These are phyloP conservation scores for Drosophila saltans DNA, from an alignment of 1,140 invertebrate genomes.

Conservation along the genomic window DNA sequence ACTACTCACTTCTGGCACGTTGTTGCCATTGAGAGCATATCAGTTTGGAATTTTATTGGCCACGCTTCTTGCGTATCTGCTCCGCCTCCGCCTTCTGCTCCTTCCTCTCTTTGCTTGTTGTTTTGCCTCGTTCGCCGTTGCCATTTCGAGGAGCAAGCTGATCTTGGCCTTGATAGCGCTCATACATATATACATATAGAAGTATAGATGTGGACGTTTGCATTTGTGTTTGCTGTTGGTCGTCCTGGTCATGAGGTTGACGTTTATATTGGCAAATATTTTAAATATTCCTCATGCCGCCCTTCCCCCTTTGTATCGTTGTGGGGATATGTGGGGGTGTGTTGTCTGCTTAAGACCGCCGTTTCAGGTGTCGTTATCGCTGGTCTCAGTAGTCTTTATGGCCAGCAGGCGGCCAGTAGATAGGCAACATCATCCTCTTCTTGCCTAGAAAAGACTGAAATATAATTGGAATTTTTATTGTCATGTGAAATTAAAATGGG, in stretches of 20 bases:
- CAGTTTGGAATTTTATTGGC: constrained; percentile 80
- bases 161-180: constrained; percentile 80
- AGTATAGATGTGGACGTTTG: constrained; percentile 53
- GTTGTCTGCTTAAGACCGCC: constrained; percentile 12
- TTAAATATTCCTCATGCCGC: constrained; percentile 57
- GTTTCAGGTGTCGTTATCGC: constrained; percentile 57
- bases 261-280: constrained; percentile 81
- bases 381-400: constrained; percentile 44
- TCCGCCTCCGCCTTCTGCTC: constrained; percentile 3
- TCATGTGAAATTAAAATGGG: constrained; percentile 28
- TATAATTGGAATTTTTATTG: constrained; percentile 75
- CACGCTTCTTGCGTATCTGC: constrained; percentile 70
- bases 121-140: constrained; percentile 31
- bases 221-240: constrained; percentile 3
- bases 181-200: background rate
- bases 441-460: constrained; percentile 36
- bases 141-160: constrained; percentile 54
- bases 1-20: constrained; percentile 80
- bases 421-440: constrained; percentile 31
- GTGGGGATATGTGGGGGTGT: constrained; percentile 32
- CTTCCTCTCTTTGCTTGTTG: background rate
- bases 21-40: constrained; percentile 81
- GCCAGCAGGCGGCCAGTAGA: constrained; percentile 10
- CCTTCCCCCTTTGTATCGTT: background rate
- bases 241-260: constrained; percentile 42